These are phyloP conservation scores for Disparrhopalites patrizii DNA, from an alignment of 2,888 invertebrate species.

Conservation along the genomic window DNA sequence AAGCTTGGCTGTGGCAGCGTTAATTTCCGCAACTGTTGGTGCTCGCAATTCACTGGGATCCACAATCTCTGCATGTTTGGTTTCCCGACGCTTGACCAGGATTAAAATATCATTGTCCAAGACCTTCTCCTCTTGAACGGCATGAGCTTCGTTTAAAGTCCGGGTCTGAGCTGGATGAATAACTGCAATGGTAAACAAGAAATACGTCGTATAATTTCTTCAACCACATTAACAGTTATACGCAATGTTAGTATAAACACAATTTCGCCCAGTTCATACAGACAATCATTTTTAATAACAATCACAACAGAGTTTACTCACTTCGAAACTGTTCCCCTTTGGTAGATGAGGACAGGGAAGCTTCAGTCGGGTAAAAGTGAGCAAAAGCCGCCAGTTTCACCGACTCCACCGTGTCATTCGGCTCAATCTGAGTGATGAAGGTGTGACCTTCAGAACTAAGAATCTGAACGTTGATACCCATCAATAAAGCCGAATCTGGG, in stretches of 20 bases:
- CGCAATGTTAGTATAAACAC: not conserved
- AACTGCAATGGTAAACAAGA: too few relatives aligned
- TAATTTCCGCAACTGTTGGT: slow-evolving; percentile 55
- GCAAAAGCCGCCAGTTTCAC: slow-evolving; percentile 52
- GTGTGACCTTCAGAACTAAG: slow-evolving; percentile 51
- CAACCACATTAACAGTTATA: not conserved
- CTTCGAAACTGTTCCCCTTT: slow-evolving; percentile 49
- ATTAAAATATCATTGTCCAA: slow-evolving; percentile 51
- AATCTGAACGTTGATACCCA: slow-evolving; percentile 50
- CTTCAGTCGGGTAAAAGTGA: slow-evolving; percentile 51
- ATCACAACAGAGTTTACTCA: slow-evolving; percentile 17
- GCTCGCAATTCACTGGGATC: slow-evolving; percentile 53
- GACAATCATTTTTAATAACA: not conserved
- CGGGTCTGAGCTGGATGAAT: slow-evolving; percentile 51
- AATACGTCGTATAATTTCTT: not conserved
- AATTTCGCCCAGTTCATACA: not conserved
- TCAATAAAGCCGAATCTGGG: slow-evolving; percentile 28
- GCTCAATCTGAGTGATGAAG: slow-evolving; percentile 50
- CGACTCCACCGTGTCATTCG: slow-evolving; percentile 52
- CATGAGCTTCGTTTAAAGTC: slow-evolving; percentile 51
- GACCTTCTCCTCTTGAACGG: slow-evolving; percentile 50
- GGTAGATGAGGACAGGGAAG: slow-evolving; percentile 51
- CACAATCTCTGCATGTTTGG: slow-evolving; percentile 24
- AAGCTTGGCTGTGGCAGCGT: slow-evolving; percentile 54
- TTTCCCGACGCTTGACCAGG: slow-evolving; percentile 31